Evolutionary conservation across 2,888 invertebrate genomes (phyloP).

Genomic region (Ariolimax columbianus): DNA sequence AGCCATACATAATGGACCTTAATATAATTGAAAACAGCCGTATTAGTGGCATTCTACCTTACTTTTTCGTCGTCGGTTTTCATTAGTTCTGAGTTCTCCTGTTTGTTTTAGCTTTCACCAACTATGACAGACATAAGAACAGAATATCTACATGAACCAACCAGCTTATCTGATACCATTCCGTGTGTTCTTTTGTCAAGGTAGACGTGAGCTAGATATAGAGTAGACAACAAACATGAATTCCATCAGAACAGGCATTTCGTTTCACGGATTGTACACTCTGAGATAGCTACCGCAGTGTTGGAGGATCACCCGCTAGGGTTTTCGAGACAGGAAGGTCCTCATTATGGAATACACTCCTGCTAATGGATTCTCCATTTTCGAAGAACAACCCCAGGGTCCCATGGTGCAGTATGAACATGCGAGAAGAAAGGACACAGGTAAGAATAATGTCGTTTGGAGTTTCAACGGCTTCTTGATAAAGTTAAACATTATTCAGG

Average conservation of each 20-base stretch:
- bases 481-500: too few species aligned
- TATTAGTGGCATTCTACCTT: too few species aligned
- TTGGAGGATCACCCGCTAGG: not conserved
- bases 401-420: constrained; percentile 87
- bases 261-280: not conserved
- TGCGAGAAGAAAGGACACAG: constrained; percentile 98
- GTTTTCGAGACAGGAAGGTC: not conserved
- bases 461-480: not conserved
- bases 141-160: too few species aligned
- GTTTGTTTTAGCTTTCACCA: too few species aligned
- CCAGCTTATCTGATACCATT: too few species aligned
- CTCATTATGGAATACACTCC: not conserved
- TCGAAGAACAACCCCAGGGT: constrained; percentile 62
- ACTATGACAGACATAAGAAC: too few species aligned
- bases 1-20: too few species aligned
- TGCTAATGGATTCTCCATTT: constrained; percentile 34
- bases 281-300: not conserved
- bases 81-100: too few species aligned
- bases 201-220: not conserved
- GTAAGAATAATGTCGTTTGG: constrained; percentile 84
- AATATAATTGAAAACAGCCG: too few species aligned
- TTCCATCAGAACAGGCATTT: not conserved
- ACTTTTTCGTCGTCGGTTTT: too few species aligned
- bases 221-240: not conserved
- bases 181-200: not conserved